Percentiles rank a stretch among this genome's conserved stretches.
These are phyloP conservation scores for Microplitis manilae DNA, from an alignment of 2,888 invertebrate genomes.

Conservation along the genomic window DNA sequence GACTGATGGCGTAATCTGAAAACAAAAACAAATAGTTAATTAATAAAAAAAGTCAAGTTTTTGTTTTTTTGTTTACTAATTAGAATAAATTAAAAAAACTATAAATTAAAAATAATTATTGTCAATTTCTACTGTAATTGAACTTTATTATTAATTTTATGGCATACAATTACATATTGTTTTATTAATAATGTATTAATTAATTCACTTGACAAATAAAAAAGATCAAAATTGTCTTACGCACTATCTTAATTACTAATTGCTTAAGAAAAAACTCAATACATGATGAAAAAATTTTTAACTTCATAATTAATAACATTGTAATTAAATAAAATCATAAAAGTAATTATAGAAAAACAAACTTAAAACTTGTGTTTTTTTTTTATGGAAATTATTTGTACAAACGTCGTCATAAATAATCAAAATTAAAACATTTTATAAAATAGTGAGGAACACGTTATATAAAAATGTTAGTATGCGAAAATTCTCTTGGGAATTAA, in stretches of 20 bases:
- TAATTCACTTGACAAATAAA: neutral
- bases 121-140: neutral
- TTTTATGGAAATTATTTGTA: neutral
- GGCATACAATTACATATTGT: neutral
- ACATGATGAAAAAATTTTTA: neutral
- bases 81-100: neutral
- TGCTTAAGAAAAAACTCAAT: neutral
- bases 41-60: neutral
- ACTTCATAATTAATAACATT: neutral
- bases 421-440: neutral
- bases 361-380: neutral
- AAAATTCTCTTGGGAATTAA: slow-evolving; percentile 51
- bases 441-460: neutral
- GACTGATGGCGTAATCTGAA: too few species aligned
- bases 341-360: neutral
- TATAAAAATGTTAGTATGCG: neutral
- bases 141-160: neutral
- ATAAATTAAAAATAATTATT: neutral
- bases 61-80: neutral
- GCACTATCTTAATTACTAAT: neutral
- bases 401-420: neutral
- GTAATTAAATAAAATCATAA: neutral
- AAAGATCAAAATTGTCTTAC: neutral
- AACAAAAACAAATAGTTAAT: neutral
- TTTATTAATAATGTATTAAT: neutral